Percentiles rank a stretch among this genome's conserved stretches.
These are phyloP conservation scores for Catostylus mosaicus DNA, from an alignment of 30 jellyfish, hydroid and myxozoan genomes.

Conservation along the genomic window DNA sequence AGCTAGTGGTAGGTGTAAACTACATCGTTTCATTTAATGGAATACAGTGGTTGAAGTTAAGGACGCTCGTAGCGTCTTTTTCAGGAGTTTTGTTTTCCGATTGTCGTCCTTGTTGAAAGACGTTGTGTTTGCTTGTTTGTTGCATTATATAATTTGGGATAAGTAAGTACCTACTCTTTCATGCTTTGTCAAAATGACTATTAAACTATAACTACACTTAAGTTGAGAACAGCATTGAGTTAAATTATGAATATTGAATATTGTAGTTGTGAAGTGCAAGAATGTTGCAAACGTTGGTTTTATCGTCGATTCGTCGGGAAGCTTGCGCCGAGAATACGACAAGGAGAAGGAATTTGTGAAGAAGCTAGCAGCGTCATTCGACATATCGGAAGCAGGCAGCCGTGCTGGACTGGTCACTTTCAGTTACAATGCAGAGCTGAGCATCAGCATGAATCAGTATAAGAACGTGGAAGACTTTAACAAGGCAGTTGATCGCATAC, in stretches of 20 bases:
- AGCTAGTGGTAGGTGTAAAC: slow-evolving; percentile 38
- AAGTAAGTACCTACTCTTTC: too few species aligned
- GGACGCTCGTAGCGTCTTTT: too few species aligned
- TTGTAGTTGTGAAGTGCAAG: slow-evolving; percentile 17
- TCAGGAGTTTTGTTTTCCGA: too few species aligned
- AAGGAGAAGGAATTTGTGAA: slow-evolving; percentile 72
- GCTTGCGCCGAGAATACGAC: slow-evolving; percentile 58
- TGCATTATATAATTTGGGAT: too few species aligned
- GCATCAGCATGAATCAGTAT: slow-evolving; percentile 69
- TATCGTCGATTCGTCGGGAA: slow-evolving; percentile 78
- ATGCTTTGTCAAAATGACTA: too few species aligned
- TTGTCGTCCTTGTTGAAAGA: too few species aligned
- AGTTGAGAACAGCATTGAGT: too few species aligned
- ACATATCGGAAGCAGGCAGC: slow-evolving; percentile 56
- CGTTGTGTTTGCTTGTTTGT: too few species aligned
- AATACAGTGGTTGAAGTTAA: too few species aligned
- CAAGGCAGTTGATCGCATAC: slow-evolving; percentile 76
- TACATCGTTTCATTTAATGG: too few species aligned
- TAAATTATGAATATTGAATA: too few species aligned
- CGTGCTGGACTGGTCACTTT: slow-evolving; percentile 83
- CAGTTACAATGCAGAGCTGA: slow-evolving; percentile 80
- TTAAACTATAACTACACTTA: too few species aligned
- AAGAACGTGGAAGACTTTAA: slow-evolving; percentile 52
- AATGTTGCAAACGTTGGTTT: slow-evolving; percentile 67
- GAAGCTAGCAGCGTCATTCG: slow-evolving; percentile 28